Base-by-base conservation (phyloP, 2,888 invertebrate species). In the Ochlodes sylvanus region DNA sequence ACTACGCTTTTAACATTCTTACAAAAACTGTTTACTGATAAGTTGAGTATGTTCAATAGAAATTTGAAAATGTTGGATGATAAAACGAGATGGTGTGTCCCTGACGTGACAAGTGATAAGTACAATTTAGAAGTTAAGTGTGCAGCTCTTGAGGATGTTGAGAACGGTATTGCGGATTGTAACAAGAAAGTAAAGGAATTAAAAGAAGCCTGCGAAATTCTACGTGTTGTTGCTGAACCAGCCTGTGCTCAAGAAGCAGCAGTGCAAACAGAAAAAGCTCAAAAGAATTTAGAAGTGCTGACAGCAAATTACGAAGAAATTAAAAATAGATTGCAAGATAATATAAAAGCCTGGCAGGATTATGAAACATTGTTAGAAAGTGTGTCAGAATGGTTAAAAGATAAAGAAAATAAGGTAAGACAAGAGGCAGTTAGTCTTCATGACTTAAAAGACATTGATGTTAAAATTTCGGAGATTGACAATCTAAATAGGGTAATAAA, bases 101-200 rank as follows among this genome's bases (percentile, higher is more conserved):
- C 98, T 0, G 98, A 98, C 81, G 95, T 96, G 0, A 96, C 96
- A 41, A 98, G 97, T 79, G 98, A 99, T 81, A 96, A 96, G 83
- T 98, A 98, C 83, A 98, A 98, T 82, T 94, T 98, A 34, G 98
- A 98, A 92, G 97, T 98, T 0, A 99, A 99, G 89, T 94, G 96
- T 77, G 96, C 97, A 0, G 96, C 97, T 0, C 84, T 98, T 42
- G 92, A 93, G 69, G 98, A 98, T 72, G 96, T 97, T 2, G 95
- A 96, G 82, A 94, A 94, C 71, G 96, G 96, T 21, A 94, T 97
- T 47, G 88, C 91, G 21, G 97, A 97, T 75, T 97, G 97, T 78
- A 94, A 95, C 67, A 89, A 89, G 2, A 94, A 96, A 70, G 95
- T 96, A 73, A 80, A 84, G 0, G 97, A 97, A 76, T 92, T 97